Conservation (phyloP, 2,797 vertebrate genomes). For the Helarctos malayanus region DNA sequence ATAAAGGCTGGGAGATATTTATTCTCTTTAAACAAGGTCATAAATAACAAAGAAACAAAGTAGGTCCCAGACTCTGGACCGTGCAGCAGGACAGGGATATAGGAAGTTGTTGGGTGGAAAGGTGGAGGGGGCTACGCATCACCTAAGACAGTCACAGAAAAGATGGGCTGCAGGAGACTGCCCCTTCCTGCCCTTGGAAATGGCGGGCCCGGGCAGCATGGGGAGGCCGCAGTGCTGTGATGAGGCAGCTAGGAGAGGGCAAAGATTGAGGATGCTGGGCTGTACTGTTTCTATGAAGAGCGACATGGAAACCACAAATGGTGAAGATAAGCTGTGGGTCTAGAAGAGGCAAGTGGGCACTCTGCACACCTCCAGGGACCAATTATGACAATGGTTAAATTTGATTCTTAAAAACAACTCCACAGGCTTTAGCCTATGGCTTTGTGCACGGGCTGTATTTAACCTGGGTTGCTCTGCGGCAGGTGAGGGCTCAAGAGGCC, state of each 20-base stretch:
- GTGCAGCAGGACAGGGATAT: constrained; percentile 77
- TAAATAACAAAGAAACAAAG: constrained; percentile 86
- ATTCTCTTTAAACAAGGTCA: constrained; percentile 87
- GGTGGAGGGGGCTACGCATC: constrained; percentile 60
- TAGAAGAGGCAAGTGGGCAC: constrained; percentile 75
- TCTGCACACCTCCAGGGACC: constrained; percentile 79
- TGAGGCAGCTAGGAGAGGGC: constrained; percentile 54
- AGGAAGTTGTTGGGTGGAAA: constrained; percentile 71
- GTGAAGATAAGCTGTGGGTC: constrained; percentile 68
- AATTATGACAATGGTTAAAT: constrained; percentile 72
- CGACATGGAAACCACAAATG: constrained; percentile 64
- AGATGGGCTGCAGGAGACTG: constrained; percentile 72
- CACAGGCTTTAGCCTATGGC: constrained; percentile 63
- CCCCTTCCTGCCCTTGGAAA: constrained; percentile 51
- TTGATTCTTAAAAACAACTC: constrained; percentile 74
- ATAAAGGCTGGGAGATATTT: constrained; percentile 87
- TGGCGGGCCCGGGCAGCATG: constrained; percentile 67
- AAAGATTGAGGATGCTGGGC: constrained; percentile 41
- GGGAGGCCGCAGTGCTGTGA: constrained; percentile 25
- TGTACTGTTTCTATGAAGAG: constrained; percentile 43
- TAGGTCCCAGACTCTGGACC: constrained; percentile 78
- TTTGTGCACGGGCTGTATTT: constrained; percentile 80
- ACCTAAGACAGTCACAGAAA: constrained; percentile 80
- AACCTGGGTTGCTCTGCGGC: constrained; percentile 76
- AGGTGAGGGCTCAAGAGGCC: constrained; percentile 61